These are phyloP conservation scores for Echinarachnius parma DNA, from an alignment of 53 echinoderm and acorn worm species.

Conservation along the genomic window DNA sequence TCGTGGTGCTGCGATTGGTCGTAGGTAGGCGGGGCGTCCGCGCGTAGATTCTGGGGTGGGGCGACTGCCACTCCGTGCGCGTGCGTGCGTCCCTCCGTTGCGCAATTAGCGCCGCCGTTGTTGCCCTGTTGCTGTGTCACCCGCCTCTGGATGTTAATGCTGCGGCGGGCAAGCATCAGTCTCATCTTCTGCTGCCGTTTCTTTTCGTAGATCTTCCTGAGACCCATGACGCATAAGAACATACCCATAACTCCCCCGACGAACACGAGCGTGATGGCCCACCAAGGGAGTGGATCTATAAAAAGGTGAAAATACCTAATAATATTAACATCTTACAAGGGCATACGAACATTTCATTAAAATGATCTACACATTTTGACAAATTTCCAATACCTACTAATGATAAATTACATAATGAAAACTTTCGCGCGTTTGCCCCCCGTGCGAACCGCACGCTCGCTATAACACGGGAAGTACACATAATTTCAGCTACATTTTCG, in stretches of 20 bases:
- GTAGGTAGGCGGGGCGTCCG: slow-evolving; percentile 21
- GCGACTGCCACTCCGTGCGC: not conserved
- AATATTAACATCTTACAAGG: too few species aligned
- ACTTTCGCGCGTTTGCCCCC: too few species aligned
- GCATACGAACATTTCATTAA: too few species aligned
- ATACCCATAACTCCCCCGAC: slow-evolving; percentile 18
- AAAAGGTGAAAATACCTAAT: too few species aligned
- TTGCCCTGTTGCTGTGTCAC: not conserved
- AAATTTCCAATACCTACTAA: too few species aligned
- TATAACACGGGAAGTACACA: too few species aligned
- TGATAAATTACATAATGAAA: too few species aligned
- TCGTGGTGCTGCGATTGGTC: slow-evolving; percentile 17
- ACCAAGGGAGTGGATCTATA: slow-evolving; percentile 35
- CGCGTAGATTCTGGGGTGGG: not conserved
- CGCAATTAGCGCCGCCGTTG: not conserved
- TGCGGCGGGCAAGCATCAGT: slow-evolving; percentile 11
- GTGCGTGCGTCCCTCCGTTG: not conserved
- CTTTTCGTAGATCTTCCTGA: slow-evolving; percentile 28
- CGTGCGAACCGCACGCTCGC: too few species aligned
- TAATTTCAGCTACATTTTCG: too few species aligned
- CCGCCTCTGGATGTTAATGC: slow-evolving; percentile 5
- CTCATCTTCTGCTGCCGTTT: slow-evolving; percentile 29
- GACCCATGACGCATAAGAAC: slow-evolving; percentile 12
- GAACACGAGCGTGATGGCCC: slow-evolving; percentile 34
- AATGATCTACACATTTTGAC: too few species aligned